Evolutionary conservation across 2,797 vertebrate genomes (phyloP).

Genomic region (Phoebastria nigripes): DNA sequence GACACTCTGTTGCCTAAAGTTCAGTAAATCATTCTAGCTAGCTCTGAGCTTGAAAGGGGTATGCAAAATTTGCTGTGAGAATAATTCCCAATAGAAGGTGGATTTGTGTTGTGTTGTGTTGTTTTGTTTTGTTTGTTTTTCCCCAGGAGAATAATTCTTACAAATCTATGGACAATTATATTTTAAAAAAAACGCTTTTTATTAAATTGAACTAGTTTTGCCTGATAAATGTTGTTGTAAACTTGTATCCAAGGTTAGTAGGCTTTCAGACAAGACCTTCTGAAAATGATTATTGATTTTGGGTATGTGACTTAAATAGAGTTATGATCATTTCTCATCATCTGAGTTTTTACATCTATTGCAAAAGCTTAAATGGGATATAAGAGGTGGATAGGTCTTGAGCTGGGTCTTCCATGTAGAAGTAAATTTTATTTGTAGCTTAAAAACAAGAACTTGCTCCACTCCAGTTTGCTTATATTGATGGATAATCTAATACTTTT

Average conservation of each 20-base stretch:
- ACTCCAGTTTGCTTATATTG: not conserved
- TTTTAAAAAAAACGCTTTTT: accelerated
- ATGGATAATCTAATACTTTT: not conserved
- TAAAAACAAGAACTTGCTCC: not conserved
- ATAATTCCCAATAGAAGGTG: not conserved
- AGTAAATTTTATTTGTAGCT: not conserved
- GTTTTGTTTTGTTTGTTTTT: not conserved
- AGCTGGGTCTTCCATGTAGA: not conserved
- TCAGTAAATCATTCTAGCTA: not conserved
- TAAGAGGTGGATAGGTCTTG: not conserved
- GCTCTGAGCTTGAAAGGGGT: not conserved
- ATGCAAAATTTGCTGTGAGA: not conserved
- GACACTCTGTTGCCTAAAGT: not conserved
- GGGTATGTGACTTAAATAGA: not conserved
- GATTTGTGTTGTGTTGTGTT: not conserved
- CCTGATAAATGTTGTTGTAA: not conserved
- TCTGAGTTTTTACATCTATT: not conserved
- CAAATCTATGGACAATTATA: not conserved
- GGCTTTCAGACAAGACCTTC: not conserved
- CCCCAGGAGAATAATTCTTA: not conserved
- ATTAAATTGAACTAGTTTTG: not conserved
- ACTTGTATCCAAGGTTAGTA: not conserved
- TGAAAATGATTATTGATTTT: not conserved
- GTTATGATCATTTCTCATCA: not conserved
- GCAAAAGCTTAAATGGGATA: not conserved